phyloP scores from a whole-genome alignment of 2,888 invertebrate species.

The Plutella xylostella region DNA sequence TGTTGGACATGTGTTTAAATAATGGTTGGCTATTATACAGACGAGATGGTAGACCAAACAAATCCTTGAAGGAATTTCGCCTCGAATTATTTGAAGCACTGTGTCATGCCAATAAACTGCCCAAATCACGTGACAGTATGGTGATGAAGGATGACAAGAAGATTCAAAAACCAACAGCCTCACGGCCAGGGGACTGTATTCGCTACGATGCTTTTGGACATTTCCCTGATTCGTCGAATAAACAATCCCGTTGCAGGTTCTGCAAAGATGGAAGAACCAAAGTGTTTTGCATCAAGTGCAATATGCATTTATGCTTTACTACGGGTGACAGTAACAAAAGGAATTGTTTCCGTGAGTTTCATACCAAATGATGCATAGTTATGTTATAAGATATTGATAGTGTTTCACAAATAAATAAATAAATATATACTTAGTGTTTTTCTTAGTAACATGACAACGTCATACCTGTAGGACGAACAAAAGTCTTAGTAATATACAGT shows the following conservation, averaged over 20 bases:
- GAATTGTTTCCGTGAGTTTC: conserved; percentile 17
- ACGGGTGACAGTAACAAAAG: conserved; percentile 17
- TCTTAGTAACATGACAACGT: too few relatives aligned
- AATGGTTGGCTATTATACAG: conserved; percentile 1
- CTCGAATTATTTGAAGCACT: not conserved
- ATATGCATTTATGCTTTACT: conserved; percentile 17
- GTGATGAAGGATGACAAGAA: not conserved
- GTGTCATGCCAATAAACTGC: too few relatives aligned
- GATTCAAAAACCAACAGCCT: not conserved
- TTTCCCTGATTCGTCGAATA: not conserved
- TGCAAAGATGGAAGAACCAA: conserved; percentile 18
- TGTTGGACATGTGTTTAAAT: conserved; percentile 3
- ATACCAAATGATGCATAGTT: not conserved
- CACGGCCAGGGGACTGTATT: not conserved
- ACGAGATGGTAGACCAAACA: not conserved
- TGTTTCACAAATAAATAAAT: not conserved
- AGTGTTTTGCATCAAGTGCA: conserved; percentile 20
- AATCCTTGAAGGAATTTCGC: not conserved
- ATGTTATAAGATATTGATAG: not conserved
- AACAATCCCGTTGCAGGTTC: conserved; percentile 16
- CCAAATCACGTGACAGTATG: not conserved
- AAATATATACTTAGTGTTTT: not conserved
- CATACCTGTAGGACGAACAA: too few relatives aligned
- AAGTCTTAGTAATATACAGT: too few relatives aligned
- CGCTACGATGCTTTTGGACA: not conserved